These are phyloP conservation scores for Phocoena sinus DNA, from an alignment of 2,113 vertebrate genomes.

Conservation along the genomic window DNA sequence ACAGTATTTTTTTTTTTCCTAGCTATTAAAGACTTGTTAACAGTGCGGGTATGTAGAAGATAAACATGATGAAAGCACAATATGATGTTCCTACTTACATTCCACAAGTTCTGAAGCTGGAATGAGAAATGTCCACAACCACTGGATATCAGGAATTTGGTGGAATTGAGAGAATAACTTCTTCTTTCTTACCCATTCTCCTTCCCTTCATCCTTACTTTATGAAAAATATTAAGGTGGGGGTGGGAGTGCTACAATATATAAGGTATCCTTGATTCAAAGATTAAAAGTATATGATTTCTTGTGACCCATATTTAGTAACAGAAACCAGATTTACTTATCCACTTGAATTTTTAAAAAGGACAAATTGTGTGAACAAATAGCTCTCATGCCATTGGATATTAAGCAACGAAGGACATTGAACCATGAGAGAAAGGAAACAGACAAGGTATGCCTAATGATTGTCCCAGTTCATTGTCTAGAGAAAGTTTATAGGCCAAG, in stretches of 20 bases:
- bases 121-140: background rate
- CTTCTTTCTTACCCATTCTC: background rate
- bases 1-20: background rate
- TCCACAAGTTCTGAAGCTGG: background rate
- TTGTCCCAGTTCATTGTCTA: background rate
- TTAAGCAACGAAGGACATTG: background rate
- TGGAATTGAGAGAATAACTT: background rate
- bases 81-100: background rate
- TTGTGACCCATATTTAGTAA: background rate
- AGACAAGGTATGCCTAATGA: background rate
- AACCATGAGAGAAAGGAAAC: background rate
- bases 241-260: accelerated
- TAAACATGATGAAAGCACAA: background rate
- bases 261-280: background rate
- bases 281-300: background rate
- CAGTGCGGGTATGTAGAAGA: background rate
- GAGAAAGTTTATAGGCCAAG: background rate
- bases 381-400: background rate
- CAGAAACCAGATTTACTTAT: background rate
- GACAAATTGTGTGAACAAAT: background rate
- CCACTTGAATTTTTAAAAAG: background rate
- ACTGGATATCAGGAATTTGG: background rate
- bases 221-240: background rate
- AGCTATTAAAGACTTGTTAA: background rate
- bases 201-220: background rate